Percentiles rank a stretch among this genome's conserved stretches.
phyloP scores from a whole-genome alignment of 2,113 vertebrate genomes.

The Chunga burmeisteri region DNA sequence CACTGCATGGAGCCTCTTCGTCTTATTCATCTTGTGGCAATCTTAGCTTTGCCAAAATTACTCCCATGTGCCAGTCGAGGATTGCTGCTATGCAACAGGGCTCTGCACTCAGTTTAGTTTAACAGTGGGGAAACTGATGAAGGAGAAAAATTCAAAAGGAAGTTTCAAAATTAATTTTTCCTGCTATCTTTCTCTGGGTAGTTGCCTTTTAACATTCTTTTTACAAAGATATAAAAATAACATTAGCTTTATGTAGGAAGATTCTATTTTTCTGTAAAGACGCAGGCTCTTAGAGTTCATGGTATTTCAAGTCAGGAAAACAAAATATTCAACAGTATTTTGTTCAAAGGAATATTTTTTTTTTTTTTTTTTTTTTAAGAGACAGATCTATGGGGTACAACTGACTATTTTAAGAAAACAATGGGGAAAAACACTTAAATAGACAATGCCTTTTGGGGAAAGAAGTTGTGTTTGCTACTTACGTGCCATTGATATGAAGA shows the following conservation, averaged over 20 bases:
- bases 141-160: neutral
- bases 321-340: neutral
- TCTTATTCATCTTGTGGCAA: neutral
- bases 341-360: neutral
- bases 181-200: neutral
- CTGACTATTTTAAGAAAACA: neutral
- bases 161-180: neutral
- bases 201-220: neutral
- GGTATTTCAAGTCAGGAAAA: neutral
- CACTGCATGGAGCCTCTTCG: neutral
- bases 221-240: neutral
- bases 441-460: neutral
- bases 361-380: neutral
- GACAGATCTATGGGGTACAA: neutral
- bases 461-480: conserved; percentile 28
- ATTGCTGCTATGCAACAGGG: neutral
- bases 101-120: neutral
- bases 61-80: neutral
- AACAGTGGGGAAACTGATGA: neutral
- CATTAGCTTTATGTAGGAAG: neutral
- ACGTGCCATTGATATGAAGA: conserved; percentile 89
- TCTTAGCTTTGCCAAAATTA: neutral
- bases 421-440: neutral
- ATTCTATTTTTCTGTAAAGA: neutral
- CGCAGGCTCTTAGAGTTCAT: neutral